Base-by-base conservation (phyloP, 2,888 invertebrate genomes). In the Ectemnius cavifrons region DNA sequence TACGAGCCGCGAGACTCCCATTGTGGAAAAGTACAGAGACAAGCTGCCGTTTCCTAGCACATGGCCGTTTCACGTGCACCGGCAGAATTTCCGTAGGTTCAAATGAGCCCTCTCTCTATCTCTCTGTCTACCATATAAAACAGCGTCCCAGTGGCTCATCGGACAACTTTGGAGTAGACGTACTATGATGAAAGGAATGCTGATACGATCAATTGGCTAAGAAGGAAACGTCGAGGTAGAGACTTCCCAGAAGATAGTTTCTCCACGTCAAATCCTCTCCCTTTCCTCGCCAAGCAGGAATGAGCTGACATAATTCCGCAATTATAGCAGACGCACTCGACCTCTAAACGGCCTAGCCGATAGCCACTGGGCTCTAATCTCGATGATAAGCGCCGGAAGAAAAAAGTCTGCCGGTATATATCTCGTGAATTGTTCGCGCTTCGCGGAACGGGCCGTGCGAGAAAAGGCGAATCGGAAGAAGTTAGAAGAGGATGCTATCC, bases 301-400 rank as follows among this genome's bases (percentile, higher is more conserved):
- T 68, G 27, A 60, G 63, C 73, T 82, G 83, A 83, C 78, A 84
- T 80, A 84, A 87, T 86, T 85, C 81, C 70, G 75, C 81, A 86
- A 87, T 87, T 82, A 82, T 83, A 86, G 80, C 78, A 61, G 77
- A 69, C 66, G 72, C 75, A 78, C 77, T 79, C 87, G 87, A 87
- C 88, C 88, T 87, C 86, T 86, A 88, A 87, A 86, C 86, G 87
- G 88, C 88, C 88, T 87, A 87, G 87, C 82, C 72, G 86, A 86
- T 85, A 86, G 78, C 67, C 64, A 71, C 67, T 47, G 59, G 67
- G 70, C 73, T 79, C 69, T 86, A 85, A 86, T 86, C 86, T 85
- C 81, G 64, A 66, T 28, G 86, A 86, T 86, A 85, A 71, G 57
- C 63, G 49, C 18, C 37, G 67, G 46, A 67, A 66, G 73, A 79